phyloP scores from a whole-genome alignment of 2,797 vertebrate species.

The Syngnathus rostellatus region DNA sequence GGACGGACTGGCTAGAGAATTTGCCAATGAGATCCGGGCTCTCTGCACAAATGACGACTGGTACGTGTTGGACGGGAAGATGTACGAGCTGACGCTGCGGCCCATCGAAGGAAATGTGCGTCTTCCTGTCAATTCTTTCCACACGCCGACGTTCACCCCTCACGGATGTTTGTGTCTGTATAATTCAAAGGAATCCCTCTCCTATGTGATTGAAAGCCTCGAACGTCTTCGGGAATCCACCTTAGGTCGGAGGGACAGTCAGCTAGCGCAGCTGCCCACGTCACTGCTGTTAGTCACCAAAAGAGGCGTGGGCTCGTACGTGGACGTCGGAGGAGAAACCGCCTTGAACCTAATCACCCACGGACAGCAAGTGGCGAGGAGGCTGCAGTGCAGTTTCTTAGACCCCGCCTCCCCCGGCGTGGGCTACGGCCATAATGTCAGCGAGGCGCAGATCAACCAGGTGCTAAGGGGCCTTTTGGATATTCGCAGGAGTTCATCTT shows the following conservation, averaged over 20 bases:
- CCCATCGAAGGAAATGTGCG: constrained; percentile 95
- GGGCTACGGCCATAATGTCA: constrained; percentile 86
- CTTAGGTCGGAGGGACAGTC: constrained; percentile 75
- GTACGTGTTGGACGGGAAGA: constrained; percentile 90
- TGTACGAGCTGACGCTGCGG: constrained; percentile 87
- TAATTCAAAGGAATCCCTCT: constrained; percentile 93
- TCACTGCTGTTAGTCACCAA: constrained; percentile 87
- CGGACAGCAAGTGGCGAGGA: constrained; percentile 86
- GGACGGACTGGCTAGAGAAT: constrained; percentile 87
- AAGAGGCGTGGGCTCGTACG: constrained; percentile 77
- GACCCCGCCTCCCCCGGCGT: constrained; percentile 85
- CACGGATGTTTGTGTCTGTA: constrained; percentile 96
- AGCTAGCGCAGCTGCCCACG: constrained; percentile 76
- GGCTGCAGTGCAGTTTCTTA: constrained; percentile 85
- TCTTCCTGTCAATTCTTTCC: constrained; percentile 92
- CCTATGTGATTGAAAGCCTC: constrained; percentile 91
- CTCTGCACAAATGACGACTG: constrained; percentile 94
- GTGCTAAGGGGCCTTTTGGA: constrained; percentile 84
- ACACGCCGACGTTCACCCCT: constrained; percentile 89
- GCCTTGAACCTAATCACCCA: constrained; percentile 86
- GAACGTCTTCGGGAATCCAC: constrained; percentile 87
- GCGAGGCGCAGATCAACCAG: constrained; percentile 89
- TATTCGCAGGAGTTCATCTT: constrained; percentile 74
- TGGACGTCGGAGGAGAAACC: constrained; percentile 85
- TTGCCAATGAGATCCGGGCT: constrained; percentile 94